A percentile compares a stretch with the other conserved stretches of the same genome.
These are phyloP conservation scores for Siniperca undulata DNA, from an alignment of 2,797 vertebrate genomes.

Conservation along the genomic window DNA sequence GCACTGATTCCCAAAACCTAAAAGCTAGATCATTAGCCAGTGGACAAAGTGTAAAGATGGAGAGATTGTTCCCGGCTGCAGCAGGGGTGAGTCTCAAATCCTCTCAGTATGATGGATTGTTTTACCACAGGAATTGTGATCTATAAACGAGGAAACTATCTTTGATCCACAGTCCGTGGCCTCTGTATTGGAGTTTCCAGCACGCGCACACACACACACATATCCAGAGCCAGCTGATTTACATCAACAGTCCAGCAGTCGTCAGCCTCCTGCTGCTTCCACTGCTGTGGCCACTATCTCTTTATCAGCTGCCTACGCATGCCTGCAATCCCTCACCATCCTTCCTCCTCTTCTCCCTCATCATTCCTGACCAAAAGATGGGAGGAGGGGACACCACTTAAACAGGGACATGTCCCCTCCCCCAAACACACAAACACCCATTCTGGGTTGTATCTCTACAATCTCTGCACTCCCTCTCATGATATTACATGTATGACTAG, in stretches of 20 bases:
- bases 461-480: slow-evolving; percentile 29
- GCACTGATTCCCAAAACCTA: neutral
- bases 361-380: slow-evolving; percentile 54
- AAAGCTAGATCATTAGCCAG: neutral
- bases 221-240: slow-evolving; percentile 65
- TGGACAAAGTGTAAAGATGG: slow-evolving; percentile 2
- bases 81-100: slow-evolving; percentile 9
- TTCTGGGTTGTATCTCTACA: slow-evolving; percentile 45
- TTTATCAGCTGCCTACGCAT: slow-evolving; percentile 80
- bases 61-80: slow-evolving; percentile 23
- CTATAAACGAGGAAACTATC: slow-evolving; percentile 46
- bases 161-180: slow-evolving; percentile 60
- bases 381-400: slow-evolving; percentile 69
- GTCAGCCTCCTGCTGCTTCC: slow-evolving; percentile 75
- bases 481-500: slow-evolving; percentile 44
- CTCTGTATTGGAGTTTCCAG: slow-evolving; percentile 29
- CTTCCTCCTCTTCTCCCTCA: slow-evolving; percentile 57
- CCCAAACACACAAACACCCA: slow-evolving; percentile 35
- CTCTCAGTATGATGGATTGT: slow-evolving; percentile 25
- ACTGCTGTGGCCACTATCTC: slow-evolving; percentile 77
- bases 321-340: slow-evolving; percentile 77
- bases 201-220: slow-evolving; percentile 6
- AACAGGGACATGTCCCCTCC: slow-evolving; percentile 28
- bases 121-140: slow-evolving; percentile 58
- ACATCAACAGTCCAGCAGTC: slow-evolving; percentile 71